A percentile compares a stretch with the other conserved stretches of the same genome.
phyloP scores from a whole-genome alignment of 2,888 invertebrate genomes.

The Erebia aethiops region DNA sequence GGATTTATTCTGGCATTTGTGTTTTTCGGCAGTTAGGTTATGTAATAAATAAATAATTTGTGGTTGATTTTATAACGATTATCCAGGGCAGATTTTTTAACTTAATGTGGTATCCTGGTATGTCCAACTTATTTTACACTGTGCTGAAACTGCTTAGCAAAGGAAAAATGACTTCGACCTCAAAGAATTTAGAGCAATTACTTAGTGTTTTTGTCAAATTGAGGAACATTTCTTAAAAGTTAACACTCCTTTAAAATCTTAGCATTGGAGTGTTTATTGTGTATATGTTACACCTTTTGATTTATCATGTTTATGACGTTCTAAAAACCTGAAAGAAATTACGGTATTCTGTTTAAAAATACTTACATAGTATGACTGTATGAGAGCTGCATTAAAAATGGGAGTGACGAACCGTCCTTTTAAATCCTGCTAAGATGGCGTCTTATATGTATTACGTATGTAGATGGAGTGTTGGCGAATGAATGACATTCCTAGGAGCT shows the following conservation, averaged over 20 bases:
- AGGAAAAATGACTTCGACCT: neutral
- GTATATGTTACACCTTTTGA: neutral
- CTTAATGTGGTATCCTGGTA: neutral
- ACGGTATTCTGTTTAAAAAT: neutral
- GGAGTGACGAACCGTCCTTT: conserved; percentile 30
- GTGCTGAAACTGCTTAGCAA: neutral
- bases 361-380: conserved; percentile 6
- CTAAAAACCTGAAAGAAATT: neutral
- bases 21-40: too few relatives aligned
- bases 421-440: conserved; percentile 30
- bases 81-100: neutral
- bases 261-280: too few relatives aligned
- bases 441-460: conserved; percentile 38
- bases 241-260: neutral
- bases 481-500: conserved; percentile 44
- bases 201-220: conserved; percentile 1
- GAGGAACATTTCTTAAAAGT: neutral
- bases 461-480: conserved; percentile 43
- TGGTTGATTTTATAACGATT: neutral
- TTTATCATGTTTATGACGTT: too few relatives aligned
- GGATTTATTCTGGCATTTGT: neutral
- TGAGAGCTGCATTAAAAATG: conserved; percentile 27
- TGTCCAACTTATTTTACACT: neutral
- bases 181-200: neutral
- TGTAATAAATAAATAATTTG: neutral